Conservation (phyloP, 2,888 invertebrate genomes). For the Arctia plantaginis region DNA sequence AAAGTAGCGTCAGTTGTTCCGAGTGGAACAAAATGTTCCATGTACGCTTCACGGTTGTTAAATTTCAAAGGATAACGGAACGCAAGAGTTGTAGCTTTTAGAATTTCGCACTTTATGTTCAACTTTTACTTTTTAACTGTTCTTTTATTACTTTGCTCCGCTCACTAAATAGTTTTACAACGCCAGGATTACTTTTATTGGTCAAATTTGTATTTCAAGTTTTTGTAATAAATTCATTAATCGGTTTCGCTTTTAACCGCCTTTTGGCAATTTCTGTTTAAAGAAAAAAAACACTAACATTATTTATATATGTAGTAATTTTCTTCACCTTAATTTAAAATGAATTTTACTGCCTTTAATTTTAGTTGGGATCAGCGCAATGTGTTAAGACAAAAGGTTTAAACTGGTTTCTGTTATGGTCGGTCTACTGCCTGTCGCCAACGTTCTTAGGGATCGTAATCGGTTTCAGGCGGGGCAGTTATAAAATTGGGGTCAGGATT, state of each 20-base stretch:
- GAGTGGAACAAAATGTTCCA: conserved; percentile 27
- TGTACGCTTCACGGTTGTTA: conserved; percentile 44
- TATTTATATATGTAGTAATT: background rate
- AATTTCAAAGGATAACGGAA: conserved; percentile 57
- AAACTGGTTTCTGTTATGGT: background rate
- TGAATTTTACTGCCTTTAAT: background rate
- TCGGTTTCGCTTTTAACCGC: conserved; percentile 21
- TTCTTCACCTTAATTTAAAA: background rate
- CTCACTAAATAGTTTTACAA: conserved; percentile 37
- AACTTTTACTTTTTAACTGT: conserved; percentile 62
- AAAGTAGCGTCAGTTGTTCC: conserved; percentile 27
- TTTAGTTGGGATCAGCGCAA: background rate
- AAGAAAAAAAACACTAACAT: background rate
- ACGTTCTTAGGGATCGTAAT: background rate
- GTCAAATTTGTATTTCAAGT: conserved; percentile 16
- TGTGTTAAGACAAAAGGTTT: background rate
- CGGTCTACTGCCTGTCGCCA: background rate
- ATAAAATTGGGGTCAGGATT: background rate
- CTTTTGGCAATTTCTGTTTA: background rate
- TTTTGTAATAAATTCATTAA: conserved; percentile 13
- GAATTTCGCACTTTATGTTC: conserved; percentile 48
- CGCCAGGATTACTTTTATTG: conserved; percentile 31
- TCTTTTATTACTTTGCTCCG: conserved; percentile 37
- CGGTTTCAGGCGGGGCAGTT: background rate
- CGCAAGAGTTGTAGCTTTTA: conserved; percentile 42